Evolutionary conservation across 37 sponge, comb jelly and placozoan species (phyloP).

Genomic region (Agelas oroides): DNA sequence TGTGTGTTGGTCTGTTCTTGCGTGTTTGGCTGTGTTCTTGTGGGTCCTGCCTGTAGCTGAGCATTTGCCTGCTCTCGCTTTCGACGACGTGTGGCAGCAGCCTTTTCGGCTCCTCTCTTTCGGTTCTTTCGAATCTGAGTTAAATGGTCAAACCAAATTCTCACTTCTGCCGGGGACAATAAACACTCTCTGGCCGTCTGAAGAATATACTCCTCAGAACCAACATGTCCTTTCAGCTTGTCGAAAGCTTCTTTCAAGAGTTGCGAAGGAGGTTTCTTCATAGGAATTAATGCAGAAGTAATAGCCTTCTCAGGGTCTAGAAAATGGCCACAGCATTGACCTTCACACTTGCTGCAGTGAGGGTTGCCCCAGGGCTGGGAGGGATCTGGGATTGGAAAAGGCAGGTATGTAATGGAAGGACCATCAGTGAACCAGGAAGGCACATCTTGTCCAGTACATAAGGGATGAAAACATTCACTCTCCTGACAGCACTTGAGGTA

Average conservation of each 20-base stretch:
- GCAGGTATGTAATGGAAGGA: neutral
- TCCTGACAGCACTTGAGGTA: constrained; percentile 35
- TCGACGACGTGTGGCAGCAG: neutral
- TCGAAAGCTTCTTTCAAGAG: neutral
- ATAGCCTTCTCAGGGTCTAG: no score
- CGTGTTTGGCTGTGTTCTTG: neutral
- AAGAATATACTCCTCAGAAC: no score
- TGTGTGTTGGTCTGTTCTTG: neutral
- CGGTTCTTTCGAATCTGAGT: neutral
- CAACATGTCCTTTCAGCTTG: neutral
- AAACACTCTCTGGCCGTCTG: neutral
- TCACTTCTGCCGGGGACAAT: neutral
- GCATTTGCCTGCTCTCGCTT: neutral
- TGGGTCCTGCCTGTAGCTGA: no score
- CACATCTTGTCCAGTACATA: neutral
- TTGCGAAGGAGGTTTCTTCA: neutral
- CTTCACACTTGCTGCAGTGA: neutral
- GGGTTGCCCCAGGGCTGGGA: neutral
- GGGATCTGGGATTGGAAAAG: constrained; percentile 21
- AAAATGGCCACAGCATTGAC: constrained; percentile 23
- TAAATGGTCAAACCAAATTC: constrained; percentile 1
- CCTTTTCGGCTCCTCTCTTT: neutral
- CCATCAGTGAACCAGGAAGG: neutral
- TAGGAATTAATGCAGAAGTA: no score
- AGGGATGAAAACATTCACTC: constrained; percentile 17